Evolutionary conservation across 2,113 vertebrate species (phyloP).

Genomic region (Andinoacara biseriatus): DNA sequence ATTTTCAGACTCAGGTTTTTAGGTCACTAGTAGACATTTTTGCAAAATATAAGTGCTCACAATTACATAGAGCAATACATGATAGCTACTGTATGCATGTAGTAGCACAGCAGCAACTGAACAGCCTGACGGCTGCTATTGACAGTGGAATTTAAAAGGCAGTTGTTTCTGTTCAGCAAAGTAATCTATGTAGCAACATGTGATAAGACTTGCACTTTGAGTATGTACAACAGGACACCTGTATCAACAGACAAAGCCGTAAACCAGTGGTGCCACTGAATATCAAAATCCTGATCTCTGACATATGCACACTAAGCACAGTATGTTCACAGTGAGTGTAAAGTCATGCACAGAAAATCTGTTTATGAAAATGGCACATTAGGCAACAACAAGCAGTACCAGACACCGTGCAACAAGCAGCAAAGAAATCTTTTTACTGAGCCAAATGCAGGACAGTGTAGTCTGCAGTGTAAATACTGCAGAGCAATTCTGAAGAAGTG

Average conservation of each 20-base stretch:
- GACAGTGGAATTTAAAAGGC: slow-evolving; percentile 22
- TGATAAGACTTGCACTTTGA: slow-evolving; percentile 18
- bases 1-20: neutral
- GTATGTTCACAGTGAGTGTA: slow-evolving; percentile 14
- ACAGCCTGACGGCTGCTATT: slow-evolving; percentile 28
- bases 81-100: slow-evolving; percentile 22
- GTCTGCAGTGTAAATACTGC: neutral
- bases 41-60: slow-evolving; percentile 32
- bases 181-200: neutral
- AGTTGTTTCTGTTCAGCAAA: slow-evolving; percentile 27
- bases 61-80: neutral
- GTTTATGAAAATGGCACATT: slow-evolving; percentile 17
- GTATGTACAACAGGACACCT: neutral
- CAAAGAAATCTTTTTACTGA: neutral
- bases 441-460: neutral
- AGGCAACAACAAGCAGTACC: slow-evolving; percentile 8
- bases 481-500: neutral
- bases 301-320: neutral
- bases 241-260: neutral
- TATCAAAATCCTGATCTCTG: slow-evolving; percentile 23
- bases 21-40: neutral
- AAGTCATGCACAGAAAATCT: slow-evolving; percentile 35
- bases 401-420: slow-evolving; percentile 17
- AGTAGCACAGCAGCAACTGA: slow-evolving; percentile 28
- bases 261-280: neutral